Evolutionary conservation across 1,140 invertebrate species (phyloP), one percentile per base, ranked within the genome.

Genomic region (Pentalonia nigronervosa): DNA sequence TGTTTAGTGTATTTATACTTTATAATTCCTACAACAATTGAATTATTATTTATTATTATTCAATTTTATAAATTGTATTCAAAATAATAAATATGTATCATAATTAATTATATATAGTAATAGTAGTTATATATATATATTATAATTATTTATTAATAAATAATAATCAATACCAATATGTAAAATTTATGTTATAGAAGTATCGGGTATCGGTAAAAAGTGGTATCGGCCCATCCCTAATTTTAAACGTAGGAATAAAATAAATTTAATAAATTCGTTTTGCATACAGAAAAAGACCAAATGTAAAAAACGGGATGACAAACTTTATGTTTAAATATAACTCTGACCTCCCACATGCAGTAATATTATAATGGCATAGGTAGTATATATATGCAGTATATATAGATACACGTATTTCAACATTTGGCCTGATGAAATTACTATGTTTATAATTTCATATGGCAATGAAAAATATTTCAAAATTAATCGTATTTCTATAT

Each of bases 241-340:
- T n/a, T n/a, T n/a, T n/a, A n/a, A n/a, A n/a, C 30, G 23, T 76
- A 20, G 1, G 45, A 45, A 45, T 25, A 41, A 84, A 41, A 84
- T 30, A 41, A 41, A 84, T 45, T 0, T 45, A 41, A 9, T 84
- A 45, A 84, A 84, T 84, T 84, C 21, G 21, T 45, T 30, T 84
- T 30, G 76, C 34, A 83, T 36, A 76, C 60, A n/a, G 50, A 83
- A 83, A 83, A 36, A 83, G n/a, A 87, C 25, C 4, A 7, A 87
- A 87, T 87, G 47, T 48, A 87, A 87, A 48, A 20, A 87, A 84
- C 81, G 83, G 41, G 86, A 48, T 87, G 25, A 87, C 47, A 87
- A 87, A 87, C 21, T n/a, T 20, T 17, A 34, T 48, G 25, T 87
- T 47, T 48, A 87, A 87, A 87, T 87, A 87, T 87, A 87, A 87